Base-by-base conservation (phyloP, 1,140 invertebrate genomes). In the Diploscapter pachys region DNA sequence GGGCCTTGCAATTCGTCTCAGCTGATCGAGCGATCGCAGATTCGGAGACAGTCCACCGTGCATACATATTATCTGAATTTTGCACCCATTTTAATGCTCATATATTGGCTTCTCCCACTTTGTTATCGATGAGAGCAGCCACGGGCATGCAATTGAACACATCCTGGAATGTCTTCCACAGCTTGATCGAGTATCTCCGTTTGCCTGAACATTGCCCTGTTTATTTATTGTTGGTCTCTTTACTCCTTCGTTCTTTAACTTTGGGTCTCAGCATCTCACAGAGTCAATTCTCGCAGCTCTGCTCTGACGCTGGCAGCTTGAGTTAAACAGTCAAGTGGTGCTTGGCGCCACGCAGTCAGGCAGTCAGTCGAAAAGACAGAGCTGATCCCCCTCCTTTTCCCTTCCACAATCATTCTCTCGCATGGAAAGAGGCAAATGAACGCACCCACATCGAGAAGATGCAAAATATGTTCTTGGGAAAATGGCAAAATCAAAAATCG, bases 101-200 rank as follows among this genome's bases (percentile, higher is more conserved):
- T 31, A 31, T 31, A 31, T 31, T 31, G 31, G 31, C 31, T 31
- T 31, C 31, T 31, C 31, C 31, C 31, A 31, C 31, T 31, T 31
- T 93, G 85, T 93, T 91, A 82, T 93, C 91, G 79, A 93, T 91
- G 80, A 96, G 92, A 59, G 93, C 93, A 68, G 93, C 95, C 11
- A 85, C 83, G 4, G 83, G 83, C 82, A 85, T 79, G 57, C 81
- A 83, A 72, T 85, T 85, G 79, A 85, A 85, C 75, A 89, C 89
- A 78, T 88, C 88, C 83, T 88, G 88, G 80, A 89, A 89, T 61
- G 87, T 88, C 80, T 89, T 89, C 89, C 89, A 89, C 68, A 89
- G 79, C 80, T 89, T 89, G 8, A 89, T 86, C 81, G 88, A 89
- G 81, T 88, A 88, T 69, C 88, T 79, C 74, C 87, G 71, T 84